Base-by-base conservation (phyloP, 2,888 invertebrate species). In the Amphipyra berbera region DNA sequence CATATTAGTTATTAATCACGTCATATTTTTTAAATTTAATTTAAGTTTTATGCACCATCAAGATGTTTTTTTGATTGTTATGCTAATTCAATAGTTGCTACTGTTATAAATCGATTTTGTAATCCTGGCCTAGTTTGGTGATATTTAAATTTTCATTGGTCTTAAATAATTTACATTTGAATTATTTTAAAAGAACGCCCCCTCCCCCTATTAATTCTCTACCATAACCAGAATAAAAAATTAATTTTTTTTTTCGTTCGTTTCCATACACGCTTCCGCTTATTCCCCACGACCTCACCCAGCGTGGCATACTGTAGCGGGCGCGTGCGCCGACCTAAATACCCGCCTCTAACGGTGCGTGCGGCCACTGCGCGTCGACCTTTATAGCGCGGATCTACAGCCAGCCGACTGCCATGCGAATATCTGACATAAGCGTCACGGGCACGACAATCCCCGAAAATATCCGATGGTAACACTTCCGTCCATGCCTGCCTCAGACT, bases 241-340 rank as follows among this genome's bases (percentile, higher is more conserved):
- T 9, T 35, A 12, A 7, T 8, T 9, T 33, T 35, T 14, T 35
- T 15, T 21, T 6, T 7, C 8, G 12, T 1, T 8, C 7, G 1
- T 5, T 12, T 13, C 2, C 5, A 2, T 46, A 62, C 55, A 52
- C 79, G 76, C 78, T 72, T 27, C 57, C 71, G 79, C 81, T 45
- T 48, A 60, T 77, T 14, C 8, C 53, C 2, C 5, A 38, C 9
- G n/a, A 38, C 65, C 42, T 35, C 63, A 53, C 21, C 50, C 68
- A 79, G 69, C 55, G 88, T 88, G 87, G 89, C 90, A 87, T 88
- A 89, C 89, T 89, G 89, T 84, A 85, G 85, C 88, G 88, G 83
- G 85, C 86, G 82, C 81, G 86, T 85, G 87, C 88, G 86, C 84
- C 90, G 93, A 90, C 93, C 93, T 88, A 92, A 90, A 93, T 93